Base-by-base conservation (phyloP, 2,888 invertebrate genomes). In the Sarcophaga caerulescens region DNA sequence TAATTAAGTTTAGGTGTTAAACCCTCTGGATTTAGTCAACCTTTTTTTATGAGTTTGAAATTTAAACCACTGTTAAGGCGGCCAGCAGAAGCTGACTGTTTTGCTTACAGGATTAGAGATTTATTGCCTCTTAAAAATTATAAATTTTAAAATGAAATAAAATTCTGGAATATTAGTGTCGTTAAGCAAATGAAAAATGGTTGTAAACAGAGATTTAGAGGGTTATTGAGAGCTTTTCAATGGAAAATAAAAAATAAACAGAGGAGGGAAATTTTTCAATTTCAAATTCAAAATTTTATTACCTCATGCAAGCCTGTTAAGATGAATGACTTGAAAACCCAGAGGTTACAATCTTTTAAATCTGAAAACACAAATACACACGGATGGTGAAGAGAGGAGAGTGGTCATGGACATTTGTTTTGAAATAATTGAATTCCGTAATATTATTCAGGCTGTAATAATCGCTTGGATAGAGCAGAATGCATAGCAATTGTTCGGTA, bases 1-100 rank as follows among this genome's bases (percentile, higher is more conserved):
- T 81, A 86, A 86, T 86, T 84, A 86, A 69, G 69, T 81, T 81
- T 81, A 86, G 84, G 77, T 81, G 86, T 86, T 81, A 77, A 83
- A 70, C 69, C 80, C 83, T 77, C 62, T 57, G 80, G 68, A 80
- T 83, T 83, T 83, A 80, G 23, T 70, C 45, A 85, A 81, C 14
- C 44, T 52, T 52, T 73, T 70, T 85, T 80, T 85, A 85, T 81
- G 74, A 78, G 59, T 77, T 73, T 59, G 12, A 62, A 62, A 52
- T 81, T 57, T n/a, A 69, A 52, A 21, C 21, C 44, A 25, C 68
- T 19, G n/a, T 3, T 47, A 17, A 52, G 19, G 3, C 52, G 12
- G 12, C 17, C 4, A 45, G 21, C 14, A 62, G 17, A 25, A 25
- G 11, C 60, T 47, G 68, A 12, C 12, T 45, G 45, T 62, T 5